Base-by-base conservation (phyloP, 30 jellyfish, hydroid and myxozoan genomes). In the Phacellophora camtschatica region DNA sequence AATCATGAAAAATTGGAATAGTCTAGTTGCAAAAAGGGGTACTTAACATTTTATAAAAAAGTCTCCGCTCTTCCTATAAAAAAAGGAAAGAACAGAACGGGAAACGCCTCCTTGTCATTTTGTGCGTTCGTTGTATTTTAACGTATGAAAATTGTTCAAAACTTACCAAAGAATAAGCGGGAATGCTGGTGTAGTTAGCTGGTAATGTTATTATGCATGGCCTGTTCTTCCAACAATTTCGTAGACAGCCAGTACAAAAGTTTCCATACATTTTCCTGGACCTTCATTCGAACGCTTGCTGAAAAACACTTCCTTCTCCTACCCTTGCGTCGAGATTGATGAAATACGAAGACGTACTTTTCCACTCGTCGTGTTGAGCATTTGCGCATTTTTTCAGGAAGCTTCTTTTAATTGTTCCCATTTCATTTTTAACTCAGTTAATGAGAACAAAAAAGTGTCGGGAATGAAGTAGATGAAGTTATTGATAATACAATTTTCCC, bases 201-300 rank as follows among this genome's bases (percentile, higher is more conserved):
- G 57, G 58, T 6, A 65, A 13, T 11, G 16, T 37, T 31, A 59
- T 12, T 28, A 59, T 0, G 28, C 35, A 65, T 4, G 27, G 35
- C 1, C 59, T 1, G 4, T 15, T 65, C 50, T 35, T 39, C 7
- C 10, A 37, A 29, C 58, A 65, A 4, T 22, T 31, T 39, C 25
- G 19, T n/a, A 65, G 11, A 19, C 78, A 65, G 78, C 35, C 78
- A 65, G 25, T 39, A 32, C 78, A 65, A 32, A 65, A 65, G 59
- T 28, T 45, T 57, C 35, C 33, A 22, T 32, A 30, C 1, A n/a
- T 16, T 34, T n/a, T 58, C 37, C 29, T 58, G 73, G 10, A 22
- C 2, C 45, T 58, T 2, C 29, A 46, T 6, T 11, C 29, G 45
- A 19, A 58, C 41, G 73, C 73, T 20, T 58, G 24, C 46, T 25